Evolutionary conservation across 2,797 vertebrate species (phyloP).

Genomic region (Gallinago nigripennis): DNA sequence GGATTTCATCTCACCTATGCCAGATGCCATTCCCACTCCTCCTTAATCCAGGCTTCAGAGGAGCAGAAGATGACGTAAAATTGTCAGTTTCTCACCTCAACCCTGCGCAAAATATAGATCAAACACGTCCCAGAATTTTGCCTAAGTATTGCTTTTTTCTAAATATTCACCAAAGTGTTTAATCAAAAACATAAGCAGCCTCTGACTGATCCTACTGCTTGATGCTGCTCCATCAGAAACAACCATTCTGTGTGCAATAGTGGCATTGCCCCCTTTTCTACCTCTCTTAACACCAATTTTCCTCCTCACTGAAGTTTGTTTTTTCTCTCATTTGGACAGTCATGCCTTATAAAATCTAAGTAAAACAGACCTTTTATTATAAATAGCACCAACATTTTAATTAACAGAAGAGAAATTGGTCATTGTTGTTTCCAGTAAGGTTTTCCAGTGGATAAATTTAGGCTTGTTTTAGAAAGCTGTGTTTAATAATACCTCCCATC

Average conservation of each 20-base stretch:
- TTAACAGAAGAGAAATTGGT: not conserved
- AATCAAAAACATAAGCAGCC: not conserved
- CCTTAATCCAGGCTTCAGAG: not conserved
- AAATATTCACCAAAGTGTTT: not conserved
- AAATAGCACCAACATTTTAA: not conserved
- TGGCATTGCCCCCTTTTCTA: accelerated
- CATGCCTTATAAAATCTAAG: not conserved
- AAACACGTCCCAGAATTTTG: not conserved
- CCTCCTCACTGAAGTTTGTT: not conserved
- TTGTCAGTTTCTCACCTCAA: not conserved
- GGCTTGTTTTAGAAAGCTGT: not conserved
- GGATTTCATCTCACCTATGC: not conserved
- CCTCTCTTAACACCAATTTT: not conserved
- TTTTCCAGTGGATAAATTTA: not conserved
- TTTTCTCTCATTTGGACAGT: not conserved
- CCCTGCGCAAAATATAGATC: not conserved
- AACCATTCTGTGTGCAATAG: not conserved
- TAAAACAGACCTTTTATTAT: not conserved
- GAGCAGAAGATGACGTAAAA: not conserved
- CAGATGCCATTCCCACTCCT: not conserved
- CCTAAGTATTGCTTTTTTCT: not conserved
- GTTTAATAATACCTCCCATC: not conserved
- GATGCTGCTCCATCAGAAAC: not conserved
- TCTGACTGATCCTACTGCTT: not conserved
- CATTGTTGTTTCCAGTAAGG: not conserved